Evolutionary conservation across 2,888 invertebrate genomes (phyloP).

Genomic region (Leptopilina drosophilae): DNA sequence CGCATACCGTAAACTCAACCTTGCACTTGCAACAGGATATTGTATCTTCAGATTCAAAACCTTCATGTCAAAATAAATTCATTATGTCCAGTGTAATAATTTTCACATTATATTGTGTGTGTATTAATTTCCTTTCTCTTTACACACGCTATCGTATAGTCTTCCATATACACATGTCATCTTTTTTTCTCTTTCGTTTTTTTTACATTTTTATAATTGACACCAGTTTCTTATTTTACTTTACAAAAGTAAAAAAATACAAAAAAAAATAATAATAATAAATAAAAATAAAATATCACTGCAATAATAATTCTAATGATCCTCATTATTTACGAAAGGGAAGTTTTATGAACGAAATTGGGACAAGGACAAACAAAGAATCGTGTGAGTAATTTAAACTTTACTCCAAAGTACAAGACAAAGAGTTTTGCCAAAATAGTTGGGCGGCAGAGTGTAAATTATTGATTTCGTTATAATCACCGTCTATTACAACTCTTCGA

Average conservation of each 20-base stretch:
- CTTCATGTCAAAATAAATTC: conserved; percentile 12
- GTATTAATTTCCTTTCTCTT: conserved; percentile 13
- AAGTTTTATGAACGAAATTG: conserved; percentile 13
- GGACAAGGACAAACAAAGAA: conserved; percentile 26
- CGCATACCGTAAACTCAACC: conserved; percentile 53
- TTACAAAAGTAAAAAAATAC: no score
- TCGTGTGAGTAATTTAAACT: not conserved
- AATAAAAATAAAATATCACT: not conserved
- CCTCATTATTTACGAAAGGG: conserved; percentile 23
- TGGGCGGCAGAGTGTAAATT: conserved; percentile 7
- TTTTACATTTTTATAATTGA: not conserved
- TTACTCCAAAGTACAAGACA: not conserved
- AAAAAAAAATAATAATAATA: no score
- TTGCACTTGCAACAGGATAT: conserved; percentile 68
- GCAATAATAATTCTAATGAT: conserved; percentile 21
- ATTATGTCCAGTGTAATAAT: conserved; percentile 5
- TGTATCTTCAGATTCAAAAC: conserved; percentile 48
- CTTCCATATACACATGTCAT: not conserved
- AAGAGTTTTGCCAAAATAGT: conserved; percentile 37
- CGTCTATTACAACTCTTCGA: not conserved
- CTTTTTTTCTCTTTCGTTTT: not conserved
- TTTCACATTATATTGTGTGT: not conserved
- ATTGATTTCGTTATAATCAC: conserved; percentile 27
- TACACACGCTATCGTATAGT: not conserved
- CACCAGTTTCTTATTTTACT: conserved; percentile 2